Base-by-base conservation (phyloP, 2,113 vertebrate species). In the Sitta europaea region DNA sequence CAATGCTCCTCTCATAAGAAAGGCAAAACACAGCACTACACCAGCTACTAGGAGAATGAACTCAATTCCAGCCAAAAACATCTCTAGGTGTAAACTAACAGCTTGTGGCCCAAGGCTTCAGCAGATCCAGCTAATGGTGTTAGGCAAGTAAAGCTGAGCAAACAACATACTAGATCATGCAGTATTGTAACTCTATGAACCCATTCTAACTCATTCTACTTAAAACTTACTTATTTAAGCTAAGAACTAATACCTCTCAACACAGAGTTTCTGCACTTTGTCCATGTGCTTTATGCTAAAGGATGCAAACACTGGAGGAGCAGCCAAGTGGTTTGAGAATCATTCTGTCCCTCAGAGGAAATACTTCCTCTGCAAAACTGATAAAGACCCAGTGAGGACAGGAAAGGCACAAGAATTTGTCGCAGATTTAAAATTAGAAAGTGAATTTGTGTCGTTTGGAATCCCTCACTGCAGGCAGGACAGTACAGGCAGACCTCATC, bases 361-460 rank as follows among this genome's bases (percentile, higher is more conserved):
- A 53, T 54, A 55, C 65, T 90, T 88, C 47, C 29, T 72, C 35
- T 58, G 50, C 43, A 83, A 90, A 91, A 70, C 27, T 57, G 86
- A 58, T 77, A 58, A 79, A 89, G 67, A 80, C 68, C 13, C 29
- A 83, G 27, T 0, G 4, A 83, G 75, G 33, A 91, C 33, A 43
- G 27, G 47, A 85, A 76, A 68, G 42, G 61, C 33, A 63, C 67
- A 93, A 55, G 80, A 65, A 71, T 90, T 82, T 91, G 67, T 90
- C 3, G 4, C 66, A 72, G 75, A 67, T 88, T 92, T 95, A 86
- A 92, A 96, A 77, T 82, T 71, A 91, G 84, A 61, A 86, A 76
- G 36, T 51, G 68, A 86, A 36, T 85, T 94, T 92, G 54, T 88
- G 70, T 29, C 70, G 22, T 54, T 66, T 33, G 86, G 80, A 94